phyloP scores from a whole-genome alignment of 2,113 vertebrate genomes.

The Polyodon spathula region DNA sequence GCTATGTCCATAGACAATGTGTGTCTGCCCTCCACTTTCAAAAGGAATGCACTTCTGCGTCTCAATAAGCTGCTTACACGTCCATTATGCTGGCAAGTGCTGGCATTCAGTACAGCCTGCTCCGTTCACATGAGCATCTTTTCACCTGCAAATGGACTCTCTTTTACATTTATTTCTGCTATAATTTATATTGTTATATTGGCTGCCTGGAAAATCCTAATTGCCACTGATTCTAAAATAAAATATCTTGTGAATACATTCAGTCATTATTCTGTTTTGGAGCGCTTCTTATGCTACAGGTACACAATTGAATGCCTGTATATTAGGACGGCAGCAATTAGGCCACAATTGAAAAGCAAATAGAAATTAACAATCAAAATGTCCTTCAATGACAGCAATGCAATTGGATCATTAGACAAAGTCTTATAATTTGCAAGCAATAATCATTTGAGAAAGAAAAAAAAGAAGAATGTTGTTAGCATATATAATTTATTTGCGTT shows the following conservation, averaged over 20 bases:
- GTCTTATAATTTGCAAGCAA: neutral
- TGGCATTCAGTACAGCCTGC: neutral
- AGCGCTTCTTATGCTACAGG: slow-evolving; percentile 61
- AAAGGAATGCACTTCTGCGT: slow-evolving; percentile 55
- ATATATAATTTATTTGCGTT: too few relatives aligned
- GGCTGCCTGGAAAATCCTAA: neutral
- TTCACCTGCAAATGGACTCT: slow-evolving; percentile 5
- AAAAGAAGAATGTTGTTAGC: too few relatives aligned
- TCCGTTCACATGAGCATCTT: neutral
- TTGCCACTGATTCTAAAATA: slow-evolving; percentile 39
- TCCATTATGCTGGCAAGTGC: too few relatives aligned
- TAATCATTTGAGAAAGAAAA: too few relatives aligned
- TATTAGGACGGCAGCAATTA: slow-evolving; percentile 64
- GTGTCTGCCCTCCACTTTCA: slow-evolving; percentile 42
- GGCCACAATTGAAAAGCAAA: slow-evolving; percentile 57
- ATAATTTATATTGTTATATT: neutral
- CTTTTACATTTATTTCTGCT: neutral
- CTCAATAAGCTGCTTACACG: too few relatives aligned
- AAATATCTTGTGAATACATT: slow-evolving; percentile 61
- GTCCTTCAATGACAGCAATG: slow-evolving; percentile 26
- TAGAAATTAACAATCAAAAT: slow-evolving; percentile 60
- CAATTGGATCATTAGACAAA: neutral
- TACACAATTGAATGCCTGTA: slow-evolving; percentile 57
- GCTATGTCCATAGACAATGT: too few relatives aligned
- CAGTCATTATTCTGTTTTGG: slow-evolving; percentile 63